These are phyloP conservation scores for Chelidonichthys spinosus DNA, from an alignment of 2,797 vertebrate species.

Conservation along the genomic window DNA sequence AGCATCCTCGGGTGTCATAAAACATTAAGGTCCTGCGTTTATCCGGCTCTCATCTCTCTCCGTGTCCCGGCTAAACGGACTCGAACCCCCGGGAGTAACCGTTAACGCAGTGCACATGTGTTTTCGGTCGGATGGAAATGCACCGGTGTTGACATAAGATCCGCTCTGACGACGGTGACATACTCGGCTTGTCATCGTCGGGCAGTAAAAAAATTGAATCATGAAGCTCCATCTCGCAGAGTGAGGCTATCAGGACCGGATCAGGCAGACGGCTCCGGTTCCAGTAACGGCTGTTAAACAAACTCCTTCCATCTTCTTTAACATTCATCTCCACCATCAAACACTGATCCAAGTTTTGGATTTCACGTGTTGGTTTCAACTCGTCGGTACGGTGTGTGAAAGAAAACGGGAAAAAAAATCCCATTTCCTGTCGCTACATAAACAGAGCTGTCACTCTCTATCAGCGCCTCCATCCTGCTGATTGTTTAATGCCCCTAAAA, in stretches of 20 bases:
- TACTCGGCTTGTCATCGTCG: slow-evolving; percentile 57
- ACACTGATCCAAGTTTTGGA: slow-evolving; percentile 31
- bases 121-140: slow-evolving; percentile 41
- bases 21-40: slow-evolving; percentile 68
- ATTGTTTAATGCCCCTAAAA: slow-evolving; percentile 48
- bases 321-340: slow-evolving; percentile 24
- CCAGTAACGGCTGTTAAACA: slow-evolving; percentile 37
- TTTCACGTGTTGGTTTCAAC: neutral
- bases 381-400: neutral
- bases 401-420: neutral
- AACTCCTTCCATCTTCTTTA: slow-evolving; percentile 2
- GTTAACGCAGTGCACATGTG: slow-evolving; percentile 50
- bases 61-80: slow-evolving; percentile 47
- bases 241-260: slow-evolving; percentile 46
- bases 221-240: slow-evolving; percentile 23
- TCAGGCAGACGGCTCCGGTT: slow-evolving; percentile 46
- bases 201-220: slow-evolving; percentile 48
- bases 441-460: slow-evolving; percentile 15
- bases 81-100: slow-evolving; percentile 22
- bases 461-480: slow-evolving; percentile 16
- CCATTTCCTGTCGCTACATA: slow-evolving; percentile 20
- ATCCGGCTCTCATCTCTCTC: slow-evolving; percentile 62
- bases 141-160: slow-evolving; percentile 24
- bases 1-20: slow-evolving; percentile 67
- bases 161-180: slow-evolving; percentile 50